Conservation (phyloP, 2,113 vertebrate species). For the Lepidothrix coronata region DNA sequence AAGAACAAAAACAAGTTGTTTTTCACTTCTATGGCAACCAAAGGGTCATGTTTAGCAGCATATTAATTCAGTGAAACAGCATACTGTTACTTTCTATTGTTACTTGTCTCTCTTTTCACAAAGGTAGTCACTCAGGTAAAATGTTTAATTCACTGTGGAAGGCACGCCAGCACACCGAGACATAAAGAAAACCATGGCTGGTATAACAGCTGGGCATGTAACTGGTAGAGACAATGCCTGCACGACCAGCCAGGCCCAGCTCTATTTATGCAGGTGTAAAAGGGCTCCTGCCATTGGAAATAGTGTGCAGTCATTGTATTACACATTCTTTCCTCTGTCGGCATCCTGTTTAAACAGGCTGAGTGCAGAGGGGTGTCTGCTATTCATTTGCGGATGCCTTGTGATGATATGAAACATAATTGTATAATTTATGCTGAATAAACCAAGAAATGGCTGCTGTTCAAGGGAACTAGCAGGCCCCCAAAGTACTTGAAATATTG, state of each 20-base stretch:
- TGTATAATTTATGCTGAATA: slow-evolving; percentile 48
- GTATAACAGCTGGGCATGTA: not conserved
- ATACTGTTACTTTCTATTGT: not conserved
- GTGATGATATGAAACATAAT: slow-evolving; percentile 60
- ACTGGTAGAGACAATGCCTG: slow-evolving; percentile 32
- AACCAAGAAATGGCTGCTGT: slow-evolving; percentile 42
- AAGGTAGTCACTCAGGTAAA: not conserved
- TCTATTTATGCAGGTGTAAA: slow-evolving; percentile 71
- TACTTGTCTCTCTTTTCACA: not conserved
- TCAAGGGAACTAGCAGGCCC: slow-evolving; percentile 19
- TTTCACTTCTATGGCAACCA: not conserved
- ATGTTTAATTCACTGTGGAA: not conserved
- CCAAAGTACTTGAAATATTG: slow-evolving; percentile 45
- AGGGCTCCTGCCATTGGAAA: slow-evolving; percentile 42
- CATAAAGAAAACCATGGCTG: slow-evolving; percentile 16
- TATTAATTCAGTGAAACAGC: not conserved
- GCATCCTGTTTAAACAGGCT: slow-evolving; percentile 65
- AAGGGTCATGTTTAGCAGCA: not conserved
- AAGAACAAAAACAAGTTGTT: not conserved
- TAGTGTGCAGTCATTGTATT: slow-evolving; percentile 35
- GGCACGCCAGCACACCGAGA: not conserved
- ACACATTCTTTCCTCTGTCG: slow-evolving; percentile 55
- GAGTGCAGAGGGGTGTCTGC: slow-evolving; percentile 44
- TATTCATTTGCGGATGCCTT: slow-evolving; percentile 49
- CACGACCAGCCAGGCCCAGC: not conserved